phyloP scores from a whole-genome alignment of 2,888 invertebrate genomes.

The Phyllotreta striolata region DNA sequence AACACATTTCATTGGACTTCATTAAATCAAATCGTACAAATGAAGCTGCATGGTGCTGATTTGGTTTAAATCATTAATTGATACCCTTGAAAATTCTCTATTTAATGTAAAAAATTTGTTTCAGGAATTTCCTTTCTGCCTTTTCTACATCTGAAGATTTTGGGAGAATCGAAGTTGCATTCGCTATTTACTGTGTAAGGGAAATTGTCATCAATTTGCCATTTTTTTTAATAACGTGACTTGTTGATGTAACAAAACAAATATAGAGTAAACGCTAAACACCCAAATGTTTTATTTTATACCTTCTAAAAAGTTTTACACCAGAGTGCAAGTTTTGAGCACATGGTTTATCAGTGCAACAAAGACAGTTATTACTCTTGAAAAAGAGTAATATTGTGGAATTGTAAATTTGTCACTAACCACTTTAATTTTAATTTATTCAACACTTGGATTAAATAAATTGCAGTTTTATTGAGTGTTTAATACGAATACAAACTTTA shows the following conservation, averaged over 20 bases:
- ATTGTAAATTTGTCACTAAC: no score
- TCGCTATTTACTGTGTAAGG: constrained; percentile 42
- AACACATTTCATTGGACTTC: neutral
- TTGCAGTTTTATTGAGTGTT: no score
- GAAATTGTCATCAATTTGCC: constrained; percentile 37
- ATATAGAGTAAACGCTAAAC: constrained; percentile 36
- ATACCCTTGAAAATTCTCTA: neutral
- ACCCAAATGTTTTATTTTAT: constrained; percentile 23
- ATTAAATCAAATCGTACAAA: no score
- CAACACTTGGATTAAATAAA: no score
- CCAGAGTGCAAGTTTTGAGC: no score
- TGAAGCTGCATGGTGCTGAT: no score
- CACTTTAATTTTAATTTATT: no score
- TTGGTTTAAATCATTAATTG: no score
- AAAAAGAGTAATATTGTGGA: no score
- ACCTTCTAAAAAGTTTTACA: neutral
- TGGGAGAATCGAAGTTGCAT: constrained; percentile 40
- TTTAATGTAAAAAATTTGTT: constrained; percentile 36
- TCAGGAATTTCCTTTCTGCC: constrained; percentile 44
- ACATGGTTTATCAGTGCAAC: no score
- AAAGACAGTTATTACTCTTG: no score
- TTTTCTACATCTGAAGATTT: constrained; percentile 32
- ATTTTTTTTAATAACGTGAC: constrained; percentile 36
- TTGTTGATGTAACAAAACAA: constrained; percentile 32
- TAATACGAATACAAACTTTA: no score